A percentile compares a stretch with the other conserved stretches of the same genome.
phyloP scores from a whole-genome alignment of 2,888 invertebrate species.

The Apamea sordens region DNA sequence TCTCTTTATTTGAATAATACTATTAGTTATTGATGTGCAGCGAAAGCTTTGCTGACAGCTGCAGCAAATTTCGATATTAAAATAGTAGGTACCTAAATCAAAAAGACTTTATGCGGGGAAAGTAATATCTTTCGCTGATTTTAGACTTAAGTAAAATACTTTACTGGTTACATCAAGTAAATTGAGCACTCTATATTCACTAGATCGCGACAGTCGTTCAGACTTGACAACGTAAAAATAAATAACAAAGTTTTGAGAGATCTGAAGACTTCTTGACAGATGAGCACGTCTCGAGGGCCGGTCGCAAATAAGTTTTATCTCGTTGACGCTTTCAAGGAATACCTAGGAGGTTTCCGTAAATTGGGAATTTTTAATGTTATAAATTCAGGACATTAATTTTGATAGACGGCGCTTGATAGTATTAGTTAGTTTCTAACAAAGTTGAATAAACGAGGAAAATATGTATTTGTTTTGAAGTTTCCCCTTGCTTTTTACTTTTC shows the following conservation, averaged over 20 bases:
- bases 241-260: conserved; percentile 52
- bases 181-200: conserved; percentile 58
- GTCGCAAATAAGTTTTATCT: conserved; percentile 47
- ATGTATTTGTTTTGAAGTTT: background rate
- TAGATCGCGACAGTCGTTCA: conserved; percentile 52
- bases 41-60: conserved; percentile 21
- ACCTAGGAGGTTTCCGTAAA: background rate
- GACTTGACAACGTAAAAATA: conserved; percentile 52
- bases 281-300: conserved; percentile 40
- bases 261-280: conserved; percentile 49
- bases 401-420: background rate
- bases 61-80: background rate
- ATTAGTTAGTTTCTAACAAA: conserved; percentile 14
- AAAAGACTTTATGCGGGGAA: background rate
- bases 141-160: conserved; percentile 26
- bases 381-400: background rate
- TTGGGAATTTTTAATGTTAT: background rate
- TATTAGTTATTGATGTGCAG: conserved; percentile 3
- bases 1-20: conserved; percentile 5
- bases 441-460: conserved; percentile 17
- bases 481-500: background rate
- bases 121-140: conserved; percentile 9
- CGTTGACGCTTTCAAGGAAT: conserved; percentile 24
- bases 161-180: conserved; percentile 26
- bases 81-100: background rate